Percentiles rank a stretch among this genome's conserved stretches.
phyloP scores from a whole-genome alignment of 1,140 invertebrate genomes.

The Steinernema khuongi region DNA sequence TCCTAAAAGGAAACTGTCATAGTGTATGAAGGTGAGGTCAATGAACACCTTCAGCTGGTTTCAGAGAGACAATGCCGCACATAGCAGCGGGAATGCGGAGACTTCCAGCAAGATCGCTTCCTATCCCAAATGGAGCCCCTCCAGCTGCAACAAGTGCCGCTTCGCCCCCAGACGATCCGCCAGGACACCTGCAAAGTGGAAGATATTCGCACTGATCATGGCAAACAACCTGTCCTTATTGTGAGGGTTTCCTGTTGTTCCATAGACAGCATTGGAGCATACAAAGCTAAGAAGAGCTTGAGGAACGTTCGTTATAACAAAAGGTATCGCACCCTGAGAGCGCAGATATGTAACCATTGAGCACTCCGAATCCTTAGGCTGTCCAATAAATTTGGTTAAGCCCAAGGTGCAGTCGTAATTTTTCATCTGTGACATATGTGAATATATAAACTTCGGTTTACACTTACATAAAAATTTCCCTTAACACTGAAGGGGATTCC shows the following conservation, averaged over 20 bases:
- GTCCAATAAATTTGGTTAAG: conserved; percentile 58
- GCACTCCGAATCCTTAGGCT: conserved; percentile 55
- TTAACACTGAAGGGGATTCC: conserved; percentile 57
- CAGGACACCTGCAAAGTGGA: conserved; percentile 47
- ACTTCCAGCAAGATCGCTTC: conserved; percentile 60
- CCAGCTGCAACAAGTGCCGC: conserved; percentile 57
- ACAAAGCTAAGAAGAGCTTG: conserved; percentile 59
- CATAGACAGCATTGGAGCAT: conserved; percentile 57
- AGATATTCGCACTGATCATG: background rate
- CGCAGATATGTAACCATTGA: conserved; percentile 54
- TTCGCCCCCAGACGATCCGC: conserved; percentile 59
- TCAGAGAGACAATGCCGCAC: conserved; percentile 60
- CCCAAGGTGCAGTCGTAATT: conserved; percentile 62
- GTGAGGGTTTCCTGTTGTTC: conserved; percentile 52
- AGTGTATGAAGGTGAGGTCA: background rate
- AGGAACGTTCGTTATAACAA: conserved; percentile 62
- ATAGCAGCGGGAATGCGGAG: conserved; percentile 60
- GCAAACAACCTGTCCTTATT: conserved; percentile 23
- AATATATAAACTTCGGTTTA: background rate
- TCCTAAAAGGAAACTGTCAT: conserved; percentile 29
- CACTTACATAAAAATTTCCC: conserved; percentile 52
- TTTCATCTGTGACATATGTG: conserved; percentile 47
- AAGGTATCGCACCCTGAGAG: conserved; percentile 60
- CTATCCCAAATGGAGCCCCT: conserved; percentile 60
- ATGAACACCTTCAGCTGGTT: conserved; percentile 55